Percentiles rank a stretch among this genome's conserved stretches.
Conservation (phyloP, 2,888 invertebrate species). For the Pachymerium ferrugineum region DNA sequence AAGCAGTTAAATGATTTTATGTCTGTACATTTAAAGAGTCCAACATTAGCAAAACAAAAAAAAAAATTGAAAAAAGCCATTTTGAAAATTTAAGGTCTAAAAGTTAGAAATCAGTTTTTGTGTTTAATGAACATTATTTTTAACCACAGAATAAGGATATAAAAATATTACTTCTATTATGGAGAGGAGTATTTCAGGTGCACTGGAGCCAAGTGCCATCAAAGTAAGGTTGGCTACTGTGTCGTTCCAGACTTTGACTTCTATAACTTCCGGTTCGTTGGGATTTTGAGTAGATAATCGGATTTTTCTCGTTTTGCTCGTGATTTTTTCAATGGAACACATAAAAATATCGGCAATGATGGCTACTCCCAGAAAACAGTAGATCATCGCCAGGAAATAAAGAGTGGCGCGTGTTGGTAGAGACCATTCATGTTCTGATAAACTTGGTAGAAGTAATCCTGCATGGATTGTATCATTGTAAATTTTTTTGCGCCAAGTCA, state of each 20-base stretch:
- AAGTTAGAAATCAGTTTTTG: background rate
- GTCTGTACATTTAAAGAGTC: too few relatives aligned
- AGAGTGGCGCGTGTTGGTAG: constrained; percentile 46
- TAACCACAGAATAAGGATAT: background rate
- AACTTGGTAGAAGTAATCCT: constrained; percentile 50
- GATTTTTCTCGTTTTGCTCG: constrained; percentile 51
- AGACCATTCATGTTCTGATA: constrained; percentile 52
- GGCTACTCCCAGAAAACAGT: constrained; percentile 56
- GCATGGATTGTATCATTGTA: too few relatives aligned
- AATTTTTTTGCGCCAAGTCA: too few relatives aligned
- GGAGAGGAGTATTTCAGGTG: constrained; percentile 55
- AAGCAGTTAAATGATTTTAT: too few relatives aligned
- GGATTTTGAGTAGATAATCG: constrained; percentile 40
- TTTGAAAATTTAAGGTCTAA: background rate
- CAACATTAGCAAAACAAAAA: too few relatives aligned
- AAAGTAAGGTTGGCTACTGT: constrained; percentile 56
- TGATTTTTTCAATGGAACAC: constrained; percentile 56
- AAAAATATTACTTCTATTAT: constrained; percentile 50
- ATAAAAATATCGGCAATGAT: constrained; percentile 58
- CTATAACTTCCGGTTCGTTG: constrained; percentile 51
- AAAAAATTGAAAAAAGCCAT: background rate
- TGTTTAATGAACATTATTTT: background rate
- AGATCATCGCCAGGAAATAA: constrained; percentile 52
- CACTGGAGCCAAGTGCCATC: constrained; percentile 56
- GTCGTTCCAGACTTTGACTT: constrained; percentile 53